Percentiles rank a stretch among this genome's conserved stretches.
These are phyloP conservation scores for Esox masquinongy DNA, from an alignment of 2,797 vertebrate species.

Conservation along the genomic window DNA sequence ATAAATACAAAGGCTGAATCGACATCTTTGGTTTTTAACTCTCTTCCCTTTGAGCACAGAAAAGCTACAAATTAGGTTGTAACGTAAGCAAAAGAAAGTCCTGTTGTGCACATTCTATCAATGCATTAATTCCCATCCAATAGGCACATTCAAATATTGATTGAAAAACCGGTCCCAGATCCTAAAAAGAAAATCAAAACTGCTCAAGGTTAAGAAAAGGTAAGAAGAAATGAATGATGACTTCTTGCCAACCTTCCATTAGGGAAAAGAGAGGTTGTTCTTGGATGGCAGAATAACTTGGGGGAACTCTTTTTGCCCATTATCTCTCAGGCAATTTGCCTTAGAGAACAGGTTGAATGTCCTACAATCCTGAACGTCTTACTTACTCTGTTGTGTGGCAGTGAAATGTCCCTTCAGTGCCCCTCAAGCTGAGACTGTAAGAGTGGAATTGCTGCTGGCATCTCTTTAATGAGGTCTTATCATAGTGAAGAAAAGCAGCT, in stretches of 20 bases:
- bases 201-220: neutral
- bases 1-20: too few species aligned
- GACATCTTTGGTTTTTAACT: too few species aligned
- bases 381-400: constrained; percentile 46
- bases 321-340: constrained; percentile 29
- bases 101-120: too few species aligned
- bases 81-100: too few species aligned
- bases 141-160: too few species aligned
- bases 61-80: too few species aligned
- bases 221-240: neutral
- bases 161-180: too few species aligned
- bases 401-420: constrained; percentile 21
- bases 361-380: constrained; percentile 51
- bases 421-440: constrained; percentile 34
- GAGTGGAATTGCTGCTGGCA: constrained; percentile 38
- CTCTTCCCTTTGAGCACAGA: too few species aligned
- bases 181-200: neutral
- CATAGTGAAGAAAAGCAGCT: constrained; percentile 43
- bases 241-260: neutral
- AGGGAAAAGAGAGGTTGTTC: neutral
- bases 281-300: neutral
- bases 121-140: too few species aligned
- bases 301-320: neutral
- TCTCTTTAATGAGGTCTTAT: constrained; percentile 52
- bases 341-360: constrained; percentile 16